These are phyloP conservation scores for Vanacampus margaritifer DNA, from an alignment of 2,113 vertebrate species.

Conservation along the genomic window DNA sequence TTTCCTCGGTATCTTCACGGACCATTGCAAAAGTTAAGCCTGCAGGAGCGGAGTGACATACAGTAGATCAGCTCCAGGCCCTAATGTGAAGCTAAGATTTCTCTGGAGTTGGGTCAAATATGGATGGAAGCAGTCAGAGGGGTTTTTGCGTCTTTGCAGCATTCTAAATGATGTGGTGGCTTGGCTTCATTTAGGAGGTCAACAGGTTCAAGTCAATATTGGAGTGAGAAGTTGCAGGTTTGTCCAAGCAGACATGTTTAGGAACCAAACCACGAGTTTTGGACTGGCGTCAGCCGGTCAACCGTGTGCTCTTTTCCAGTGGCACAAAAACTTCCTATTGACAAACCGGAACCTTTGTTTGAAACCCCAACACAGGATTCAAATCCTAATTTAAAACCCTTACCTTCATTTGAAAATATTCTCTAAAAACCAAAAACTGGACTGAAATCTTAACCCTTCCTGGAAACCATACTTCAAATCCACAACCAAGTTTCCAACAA, in stretches of 20 bases:
- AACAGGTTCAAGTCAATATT: slow-evolving; percentile 36
- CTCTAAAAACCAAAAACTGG: too few relatives aligned
- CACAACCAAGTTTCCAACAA: neutral
- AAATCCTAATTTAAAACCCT: neutral
- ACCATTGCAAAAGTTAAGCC: slow-evolving; percentile 30
- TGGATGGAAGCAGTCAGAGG: slow-evolving; percentile 25
- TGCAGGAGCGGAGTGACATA: slow-evolving; percentile 19
- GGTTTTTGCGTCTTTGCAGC: slow-evolving; percentile 39
- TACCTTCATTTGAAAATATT: neutral
- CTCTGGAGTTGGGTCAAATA: slow-evolving; percentile 22
- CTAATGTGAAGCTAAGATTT: slow-evolving; percentile 37
- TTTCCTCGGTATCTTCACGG: slow-evolving; percentile 31
- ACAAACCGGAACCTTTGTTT: slow-evolving; percentile 37
- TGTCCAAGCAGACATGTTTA: slow-evolving; percentile 26
- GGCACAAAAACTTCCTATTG: slow-evolving; percentile 65
- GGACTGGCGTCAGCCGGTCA: slow-evolving; percentile 31
- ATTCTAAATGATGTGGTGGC: slow-evolving; percentile 32
- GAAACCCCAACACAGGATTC: neutral
- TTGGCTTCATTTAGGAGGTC: slow-evolving; percentile 27
- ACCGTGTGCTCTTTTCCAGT: slow-evolving; percentile 64
- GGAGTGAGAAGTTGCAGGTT: slow-evolving; percentile 17
- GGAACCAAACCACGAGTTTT: slow-evolving; percentile 27
- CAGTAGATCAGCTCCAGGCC: slow-evolving; percentile 26
- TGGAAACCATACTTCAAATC: neutral
- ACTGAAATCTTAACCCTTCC: too few relatives aligned